Evolutionary conservation across 2,797 vertebrate genomes (phyloP).

Genomic region (Gila robusta): DNA sequence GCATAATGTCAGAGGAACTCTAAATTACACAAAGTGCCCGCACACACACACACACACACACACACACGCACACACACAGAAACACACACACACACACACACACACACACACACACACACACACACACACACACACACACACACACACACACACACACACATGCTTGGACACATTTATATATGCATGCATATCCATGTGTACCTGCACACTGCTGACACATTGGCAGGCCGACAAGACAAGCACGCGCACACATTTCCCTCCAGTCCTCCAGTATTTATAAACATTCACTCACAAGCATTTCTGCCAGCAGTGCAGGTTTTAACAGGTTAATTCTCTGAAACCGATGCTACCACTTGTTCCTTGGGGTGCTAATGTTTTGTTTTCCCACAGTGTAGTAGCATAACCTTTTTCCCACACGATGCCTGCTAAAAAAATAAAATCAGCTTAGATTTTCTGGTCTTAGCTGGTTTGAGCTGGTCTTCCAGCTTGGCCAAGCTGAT

Average conservation of each 20-base stretch:
- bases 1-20: conserved; percentile 55
- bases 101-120: conserved; percentile 23
- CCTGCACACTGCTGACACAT: conserved; percentile 48
- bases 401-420: not conserved
- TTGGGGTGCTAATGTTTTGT: not conserved
- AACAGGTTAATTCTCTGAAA: conserved; percentile 30
- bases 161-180: conserved; percentile 23
- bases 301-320: conserved; percentile 8
- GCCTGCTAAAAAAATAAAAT: not conserved
- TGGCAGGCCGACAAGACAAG: conserved; percentile 29
- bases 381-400: conserved; percentile 3
- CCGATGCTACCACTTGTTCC: not conserved
- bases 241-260: not conserved
- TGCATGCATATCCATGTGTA: conserved; percentile 38
- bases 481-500: not conserved
- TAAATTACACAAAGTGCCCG: conserved; percentile 41
- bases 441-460: not conserved
- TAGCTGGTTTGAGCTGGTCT: not conserved
- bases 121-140: too few species aligned
- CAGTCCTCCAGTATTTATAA: conserved; percentile 31
- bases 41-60: not conserved
- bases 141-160: conserved; percentile 20
- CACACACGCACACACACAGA: not conserved
- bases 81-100: conserved; percentile 39
- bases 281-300: conserved; percentile 17